A percentile compares a stretch with the other conserved stretches of the same genome.
Conservation (phyloP, 2,888 invertebrate genomes). For the Romanomermis culicivorax region DNA sequence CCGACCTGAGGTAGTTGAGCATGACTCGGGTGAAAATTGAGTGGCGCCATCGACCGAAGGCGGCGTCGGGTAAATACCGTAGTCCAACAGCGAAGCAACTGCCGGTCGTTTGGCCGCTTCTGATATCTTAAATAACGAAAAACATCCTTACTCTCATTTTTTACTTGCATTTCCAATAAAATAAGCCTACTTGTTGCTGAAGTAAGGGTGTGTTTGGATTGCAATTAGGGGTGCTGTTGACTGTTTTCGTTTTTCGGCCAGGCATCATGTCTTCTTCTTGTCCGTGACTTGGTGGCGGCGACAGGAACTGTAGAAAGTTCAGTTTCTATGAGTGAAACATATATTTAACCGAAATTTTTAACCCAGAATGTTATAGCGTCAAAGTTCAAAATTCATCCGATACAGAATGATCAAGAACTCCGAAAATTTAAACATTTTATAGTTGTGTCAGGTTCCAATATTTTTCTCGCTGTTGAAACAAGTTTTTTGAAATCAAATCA, state of each 20-base stretch:
- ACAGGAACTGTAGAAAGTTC: neutral
- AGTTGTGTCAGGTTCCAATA: too few relatives aligned
- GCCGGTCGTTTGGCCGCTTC: neutral
- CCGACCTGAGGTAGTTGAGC: too few relatives aligned
- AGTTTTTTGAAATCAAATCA: too few relatives aligned
- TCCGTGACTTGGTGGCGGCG: slow-evolving; percentile 3
- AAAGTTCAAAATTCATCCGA: neutral
- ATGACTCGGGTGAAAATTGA: neutral
- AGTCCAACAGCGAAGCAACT: neutral
- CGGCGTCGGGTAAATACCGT: neutral
- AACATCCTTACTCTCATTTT: too few relatives aligned
- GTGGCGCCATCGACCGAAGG: neutral
- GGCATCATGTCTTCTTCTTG: neutral
- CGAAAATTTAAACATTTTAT: too few relatives aligned
- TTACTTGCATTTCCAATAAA: too few relatives aligned
- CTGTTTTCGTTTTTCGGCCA: neutral
- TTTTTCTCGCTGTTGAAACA: too few relatives aligned
- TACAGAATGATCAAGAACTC: too few relatives aligned
- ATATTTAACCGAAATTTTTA: too few relatives aligned
- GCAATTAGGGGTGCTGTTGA: neutral
- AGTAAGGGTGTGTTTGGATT: neutral
- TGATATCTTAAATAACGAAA: too few relatives aligned
- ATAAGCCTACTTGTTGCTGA: too few relatives aligned
- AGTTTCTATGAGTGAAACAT: too few relatives aligned
- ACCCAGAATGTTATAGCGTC: neutral